Conservation (phyloP, 23 tunicate species). For the Trididemnum clinides region DNA sequence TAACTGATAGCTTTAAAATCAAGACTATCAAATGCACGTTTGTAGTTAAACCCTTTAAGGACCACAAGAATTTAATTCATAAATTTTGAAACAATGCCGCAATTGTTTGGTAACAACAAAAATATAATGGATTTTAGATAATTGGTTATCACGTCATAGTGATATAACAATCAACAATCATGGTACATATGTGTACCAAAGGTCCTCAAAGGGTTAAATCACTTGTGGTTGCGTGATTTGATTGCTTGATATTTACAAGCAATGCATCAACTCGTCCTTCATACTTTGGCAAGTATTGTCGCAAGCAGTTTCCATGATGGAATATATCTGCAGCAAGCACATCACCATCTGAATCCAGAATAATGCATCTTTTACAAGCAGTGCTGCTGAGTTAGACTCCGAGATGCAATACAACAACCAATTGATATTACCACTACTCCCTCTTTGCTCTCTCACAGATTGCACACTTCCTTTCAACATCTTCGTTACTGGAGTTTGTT, state of each 20-base stretch:
- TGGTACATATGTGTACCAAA: too few species aligned
- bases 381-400: not conserved
- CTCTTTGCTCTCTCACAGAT: not conserved
- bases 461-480: not conserved
- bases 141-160: too few species aligned
- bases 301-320: not conserved
- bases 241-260: not conserved
- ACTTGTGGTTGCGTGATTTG: not conserved
- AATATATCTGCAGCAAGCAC: not conserved
- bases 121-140: too few species aligned
- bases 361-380: not conserved
- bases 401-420: not conserved
- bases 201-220: too few species aligned
- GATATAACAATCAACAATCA: too few species aligned
- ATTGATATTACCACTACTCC: not conserved
- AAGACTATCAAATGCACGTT: not conserved
- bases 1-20: not conserved
- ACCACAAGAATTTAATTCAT: too few species aligned
- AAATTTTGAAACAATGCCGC: too few species aligned
- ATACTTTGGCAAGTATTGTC: not conserved
- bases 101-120: too few species aligned
- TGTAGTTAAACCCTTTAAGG: too few species aligned
- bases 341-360: not conserved
- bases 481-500: not conserved
- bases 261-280: not conserved